A percentile compares a stretch with the other conserved stretches of the same genome.
phyloP scores from a whole-genome alignment of 2,797 vertebrate genomes.

The Semaprochilodus insignis region DNA sequence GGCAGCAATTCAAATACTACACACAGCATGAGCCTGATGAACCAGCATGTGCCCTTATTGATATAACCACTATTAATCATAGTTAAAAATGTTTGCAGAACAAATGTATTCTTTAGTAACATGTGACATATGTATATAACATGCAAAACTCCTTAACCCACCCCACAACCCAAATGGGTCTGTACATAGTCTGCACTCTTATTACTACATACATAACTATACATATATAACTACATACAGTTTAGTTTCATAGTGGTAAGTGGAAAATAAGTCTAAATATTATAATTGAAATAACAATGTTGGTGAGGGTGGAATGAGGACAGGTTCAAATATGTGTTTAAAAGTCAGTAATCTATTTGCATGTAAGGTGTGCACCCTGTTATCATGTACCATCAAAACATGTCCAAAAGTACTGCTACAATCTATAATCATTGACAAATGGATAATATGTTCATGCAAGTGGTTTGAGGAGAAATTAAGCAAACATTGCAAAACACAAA shows the following conservation, averaged over 20 bases:
- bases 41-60: not conserved
- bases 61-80: not conserved
- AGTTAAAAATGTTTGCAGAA: not conserved
- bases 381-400: not conserved
- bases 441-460: too few species aligned
- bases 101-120: not conserved
- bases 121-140: not conserved
- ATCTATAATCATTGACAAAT: not conserved
- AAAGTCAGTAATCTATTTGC: not conserved
- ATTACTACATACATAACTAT: not conserved
- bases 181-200: not conserved
- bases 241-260: not conserved
- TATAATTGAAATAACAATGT: not conserved
- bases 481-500: too few species aligned
- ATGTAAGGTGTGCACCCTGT: not conserved
- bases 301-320: not conserved
- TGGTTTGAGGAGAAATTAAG: too few species aligned
- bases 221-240: not conserved
- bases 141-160: too few species aligned
- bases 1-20: conserved; percentile 29
- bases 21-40: conserved; percentile 4
- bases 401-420: not conserved
- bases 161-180: not conserved
- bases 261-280: not conserved
- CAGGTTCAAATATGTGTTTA: not conserved